Evolutionary conservation across 2,888 invertebrate species (phyloP).

Genomic region (Hipparchia sbordonii): DNA sequence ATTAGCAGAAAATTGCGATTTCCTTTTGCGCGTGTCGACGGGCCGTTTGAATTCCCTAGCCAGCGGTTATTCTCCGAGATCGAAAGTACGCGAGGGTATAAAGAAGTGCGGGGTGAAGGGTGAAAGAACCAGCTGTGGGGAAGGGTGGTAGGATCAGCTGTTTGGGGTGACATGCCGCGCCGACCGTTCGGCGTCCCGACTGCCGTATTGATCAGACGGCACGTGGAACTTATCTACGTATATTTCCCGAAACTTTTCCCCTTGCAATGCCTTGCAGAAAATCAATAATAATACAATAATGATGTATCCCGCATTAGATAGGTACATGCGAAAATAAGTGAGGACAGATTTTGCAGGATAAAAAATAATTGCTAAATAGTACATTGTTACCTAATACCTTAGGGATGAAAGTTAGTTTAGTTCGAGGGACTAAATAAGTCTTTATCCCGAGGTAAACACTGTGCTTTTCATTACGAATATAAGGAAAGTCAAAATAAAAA

Average conservation of each 20-base stretch:
- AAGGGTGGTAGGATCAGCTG: conserved; percentile 75
- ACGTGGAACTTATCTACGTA: conserved; percentile 58
- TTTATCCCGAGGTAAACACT: too few relatives aligned
- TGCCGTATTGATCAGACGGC: conserved; percentile 78
- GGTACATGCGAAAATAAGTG: background rate
- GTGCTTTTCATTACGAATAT: too few relatives aligned
- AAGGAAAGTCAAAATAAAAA: too few relatives aligned
- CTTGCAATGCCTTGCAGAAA: conserved; percentile 22
- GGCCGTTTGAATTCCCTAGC: conserved; percentile 21
- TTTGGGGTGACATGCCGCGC: conserved; percentile 73
- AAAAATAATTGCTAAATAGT: background rate
- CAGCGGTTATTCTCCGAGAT: conserved; percentile 48
- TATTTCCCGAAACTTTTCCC: conserved; percentile 51
- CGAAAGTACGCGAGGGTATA: conserved; percentile 62
- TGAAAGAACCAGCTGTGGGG: conserved; percentile 67
- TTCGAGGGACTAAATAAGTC: too few relatives aligned
- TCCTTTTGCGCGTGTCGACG: conserved; percentile 35
- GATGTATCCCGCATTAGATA: background rate
- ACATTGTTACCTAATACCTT: too few relatives aligned
- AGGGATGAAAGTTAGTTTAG: too few relatives aligned
- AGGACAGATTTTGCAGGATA: background rate
- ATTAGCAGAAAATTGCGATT: conserved; percentile 42
- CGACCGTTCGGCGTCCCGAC: conserved; percentile 79
- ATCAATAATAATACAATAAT: conserved; percentile 17
- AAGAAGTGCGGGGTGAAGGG: conserved; percentile 60